Evolutionary conservation across 2,113 vertebrate genomes (phyloP).

Genomic region (Nicator chloris): DNA sequence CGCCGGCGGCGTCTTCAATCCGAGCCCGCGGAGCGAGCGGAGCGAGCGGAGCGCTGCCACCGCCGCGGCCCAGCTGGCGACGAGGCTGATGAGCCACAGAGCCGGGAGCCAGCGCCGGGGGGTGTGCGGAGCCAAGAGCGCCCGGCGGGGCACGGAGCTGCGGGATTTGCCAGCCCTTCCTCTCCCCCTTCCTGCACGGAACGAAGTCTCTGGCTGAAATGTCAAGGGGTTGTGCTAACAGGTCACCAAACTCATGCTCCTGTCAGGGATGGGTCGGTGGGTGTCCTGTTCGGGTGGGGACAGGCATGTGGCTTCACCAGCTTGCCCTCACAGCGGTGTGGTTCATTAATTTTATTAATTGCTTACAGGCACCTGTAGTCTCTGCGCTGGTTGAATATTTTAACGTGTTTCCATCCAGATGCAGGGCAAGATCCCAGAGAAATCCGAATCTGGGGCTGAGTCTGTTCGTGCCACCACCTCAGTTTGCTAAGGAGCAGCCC

Average conservation of each 20-base stretch:
- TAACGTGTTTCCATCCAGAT: not conserved
- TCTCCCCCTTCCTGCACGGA: not conserved
- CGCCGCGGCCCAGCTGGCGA: not conserved
- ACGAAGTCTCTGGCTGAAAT: not conserved
- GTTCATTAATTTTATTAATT: not conserved
- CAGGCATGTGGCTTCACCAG: not conserved
- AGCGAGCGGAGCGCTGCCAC: not conserved
- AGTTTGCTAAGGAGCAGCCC: rapidly evolving
- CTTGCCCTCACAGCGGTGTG: rapidly evolving
- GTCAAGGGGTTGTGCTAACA: rapidly evolving
- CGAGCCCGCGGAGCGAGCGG: not conserved
- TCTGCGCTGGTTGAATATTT: not conserved
- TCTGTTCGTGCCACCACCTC: not conserved
- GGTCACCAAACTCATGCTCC: rapidly evolving
- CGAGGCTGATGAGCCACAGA: not conserved
- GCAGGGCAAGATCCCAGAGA: not conserved
- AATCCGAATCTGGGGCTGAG: not conserved
- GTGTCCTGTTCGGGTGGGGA: rapidly evolving
- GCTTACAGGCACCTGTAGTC: not conserved
- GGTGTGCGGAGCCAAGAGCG: not conserved
- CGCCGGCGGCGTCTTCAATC: not conserved
- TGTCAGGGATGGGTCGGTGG: not conserved
- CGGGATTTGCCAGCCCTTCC: not conserved
- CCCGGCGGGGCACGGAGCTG: not conserved
- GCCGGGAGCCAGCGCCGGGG: not conserved